Base-by-base conservation (phyloP, 92 coral and sea anemone genomes). In the Muricea muricata region DNA sequence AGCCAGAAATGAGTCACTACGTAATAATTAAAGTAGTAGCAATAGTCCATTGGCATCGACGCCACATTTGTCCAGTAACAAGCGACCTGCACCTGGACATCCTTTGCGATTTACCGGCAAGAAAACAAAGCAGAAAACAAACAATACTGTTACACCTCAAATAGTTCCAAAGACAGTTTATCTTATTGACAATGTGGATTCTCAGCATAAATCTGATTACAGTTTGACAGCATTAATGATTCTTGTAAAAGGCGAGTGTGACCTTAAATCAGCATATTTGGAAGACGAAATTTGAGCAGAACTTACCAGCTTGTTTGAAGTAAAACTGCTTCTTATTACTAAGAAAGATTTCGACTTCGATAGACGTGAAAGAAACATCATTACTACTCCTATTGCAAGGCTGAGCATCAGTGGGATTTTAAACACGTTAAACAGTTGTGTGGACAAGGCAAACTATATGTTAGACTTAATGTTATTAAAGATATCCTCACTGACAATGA, bases 341-440 rank as follows among this genome's bases (percentile, higher is more conserved):
- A 75, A 85, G 4, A 54, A 70, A 6, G 81, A 80, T 63, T 90
- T 89, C 67, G 93, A 80, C 76, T 85, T 80, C 55, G 87, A 85
- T n/a, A 89, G 83, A 67, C 80, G 88, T 18, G 86, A 82, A 21
- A 31, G 88, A 45, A 82, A 90, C 74, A 82, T 82, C 17, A 86
- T 90, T 14, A 74, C 85, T 18, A 82, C 47, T 21, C 90, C 93
- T 75, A 34, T 90, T 23, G 86, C 25, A 90, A 86, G 61, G 75
- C 42, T 9, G 84, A 75, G 56, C 93, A 85, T 54, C 73, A 68
- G 45, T 86, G 93, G 90, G 86, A 86, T 70, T 86, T 81, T 82
- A 86, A 86, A 73, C 93, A 86, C 42, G 88, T 90, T 7, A 90
- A 90, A 78, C 93, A 90, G 78, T 69, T 87, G 33, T 82, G 90